Conservation (phyloP, 1,140 invertebrate genomes). For the Philotrypesis tridentata region DNA sequence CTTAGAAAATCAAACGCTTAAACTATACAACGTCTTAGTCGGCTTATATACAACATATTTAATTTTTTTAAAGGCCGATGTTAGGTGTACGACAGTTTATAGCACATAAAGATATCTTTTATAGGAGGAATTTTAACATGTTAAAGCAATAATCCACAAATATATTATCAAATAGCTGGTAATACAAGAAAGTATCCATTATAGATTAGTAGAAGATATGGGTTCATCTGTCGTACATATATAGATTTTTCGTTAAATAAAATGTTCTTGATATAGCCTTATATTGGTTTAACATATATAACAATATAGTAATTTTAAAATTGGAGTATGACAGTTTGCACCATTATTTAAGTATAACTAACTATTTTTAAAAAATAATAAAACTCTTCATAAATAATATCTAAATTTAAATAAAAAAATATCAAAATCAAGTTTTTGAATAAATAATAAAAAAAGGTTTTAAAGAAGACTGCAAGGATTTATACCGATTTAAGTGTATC, state of each 20-base stretch:
- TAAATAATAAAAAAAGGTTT: not conserved
- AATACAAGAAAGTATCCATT: not conserved
- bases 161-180: not conserved
- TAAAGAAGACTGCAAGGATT: not conserved
- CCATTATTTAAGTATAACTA: not conserved
- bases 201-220: not conserved
- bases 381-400: not conserved
- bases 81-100: not conserved
- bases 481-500: not conserved
- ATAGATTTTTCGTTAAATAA: slow-evolving; percentile 6
- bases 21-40: slow-evolving; percentile 4
- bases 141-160: not conserved
- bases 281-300: not conserved
- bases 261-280: not conserved
- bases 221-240: not conserved
- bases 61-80: not conserved
- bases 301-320: not conserved
- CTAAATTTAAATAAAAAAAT: too few species aligned
- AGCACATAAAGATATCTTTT: not conserved
- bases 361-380: not conserved
- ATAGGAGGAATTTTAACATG: not conserved
- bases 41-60: slow-evolving; percentile 31
- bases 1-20: not conserved
- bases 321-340: not conserved
- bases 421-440: not conserved